Conservation (phyloP, 2,113 vertebrate genomes). For the Meleagris gallopavo region DNA sequence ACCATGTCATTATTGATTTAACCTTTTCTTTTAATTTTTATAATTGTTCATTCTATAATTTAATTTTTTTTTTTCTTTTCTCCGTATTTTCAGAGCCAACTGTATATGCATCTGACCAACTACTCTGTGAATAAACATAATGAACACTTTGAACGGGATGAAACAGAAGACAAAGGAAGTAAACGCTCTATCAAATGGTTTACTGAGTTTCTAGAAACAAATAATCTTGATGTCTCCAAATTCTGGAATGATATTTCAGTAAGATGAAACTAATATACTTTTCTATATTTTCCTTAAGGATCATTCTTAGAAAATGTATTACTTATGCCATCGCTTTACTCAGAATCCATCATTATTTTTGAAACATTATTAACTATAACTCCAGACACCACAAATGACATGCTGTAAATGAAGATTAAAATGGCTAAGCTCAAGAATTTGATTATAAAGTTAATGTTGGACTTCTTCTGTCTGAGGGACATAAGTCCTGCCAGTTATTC, state of each 20-base stretch:
- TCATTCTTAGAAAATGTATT: neutral
- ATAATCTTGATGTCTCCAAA: conserved; percentile 93
- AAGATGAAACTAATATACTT: conserved; percentile 73
- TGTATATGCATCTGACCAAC: conserved; percentile 98
- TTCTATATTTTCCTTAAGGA: neutral
- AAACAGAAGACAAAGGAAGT: conserved; percentile 96
- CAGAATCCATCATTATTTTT: neutral
- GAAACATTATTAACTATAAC: neutral
- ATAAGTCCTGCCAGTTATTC: neutral
- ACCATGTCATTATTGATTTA: neutral
- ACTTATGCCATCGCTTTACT: neutral
- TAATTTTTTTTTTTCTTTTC: neutral
- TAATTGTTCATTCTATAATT: neutral
- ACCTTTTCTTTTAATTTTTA: neutral
- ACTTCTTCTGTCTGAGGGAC: neutral
- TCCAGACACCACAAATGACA: neutral
- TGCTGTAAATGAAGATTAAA: neutral
- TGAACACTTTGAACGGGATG: conserved; percentile 93
- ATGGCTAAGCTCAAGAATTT: neutral
- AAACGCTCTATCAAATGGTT: conserved; percentile 98
- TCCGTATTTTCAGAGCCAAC: conserved; percentile 85
- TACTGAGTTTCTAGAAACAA: conserved; percentile 93
- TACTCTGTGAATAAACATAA: conserved; percentile 99
- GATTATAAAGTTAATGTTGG: neutral
- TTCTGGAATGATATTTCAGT: conserved; percentile 99